Conservation (phyloP, 2,113 vertebrate species). For the Mustela lutreola region DNA sequence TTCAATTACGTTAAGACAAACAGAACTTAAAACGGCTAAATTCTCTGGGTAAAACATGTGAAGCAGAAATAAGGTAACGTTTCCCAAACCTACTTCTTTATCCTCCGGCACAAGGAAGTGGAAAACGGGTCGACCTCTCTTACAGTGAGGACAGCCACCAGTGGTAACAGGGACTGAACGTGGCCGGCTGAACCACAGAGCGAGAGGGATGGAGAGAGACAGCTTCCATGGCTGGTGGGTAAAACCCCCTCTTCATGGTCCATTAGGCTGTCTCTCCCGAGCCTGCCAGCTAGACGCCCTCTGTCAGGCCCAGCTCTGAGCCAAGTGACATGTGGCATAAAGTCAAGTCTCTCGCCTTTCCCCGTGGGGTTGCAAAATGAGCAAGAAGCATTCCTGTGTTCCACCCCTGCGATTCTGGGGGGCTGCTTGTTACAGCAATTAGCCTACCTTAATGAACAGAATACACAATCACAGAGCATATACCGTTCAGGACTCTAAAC, state of each 20-base stretch:
- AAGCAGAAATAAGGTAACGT: not conserved
- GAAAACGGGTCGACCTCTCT: rapidly evolving
- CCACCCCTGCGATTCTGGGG: not conserved
- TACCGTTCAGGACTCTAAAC: not conserved
- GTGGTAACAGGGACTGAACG: rapidly evolving
- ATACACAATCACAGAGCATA: rapidly evolving
- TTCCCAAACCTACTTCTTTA: not conserved
- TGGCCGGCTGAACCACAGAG: not conserved
- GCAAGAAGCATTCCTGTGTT: not conserved
- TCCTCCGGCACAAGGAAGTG: not conserved
- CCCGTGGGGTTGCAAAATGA: rapidly evolving
- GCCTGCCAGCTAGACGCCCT: not conserved
- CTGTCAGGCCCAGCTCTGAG: no score
- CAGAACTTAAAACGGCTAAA: not conserved
- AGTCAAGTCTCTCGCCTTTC: not conserved
- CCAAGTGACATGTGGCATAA: not conserved
- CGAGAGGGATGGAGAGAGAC: no score
- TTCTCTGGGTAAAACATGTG: not conserved
- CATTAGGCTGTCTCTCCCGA: not conserved
- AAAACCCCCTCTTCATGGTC: not conserved
- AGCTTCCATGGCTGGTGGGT: not conserved
- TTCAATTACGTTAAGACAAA: not conserved
- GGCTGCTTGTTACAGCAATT: not conserved
- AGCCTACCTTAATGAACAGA: not conserved
- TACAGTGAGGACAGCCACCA: not conserved